Conservation (phyloP, 2,113 vertebrate species). For the Capra hircus region DNA sequence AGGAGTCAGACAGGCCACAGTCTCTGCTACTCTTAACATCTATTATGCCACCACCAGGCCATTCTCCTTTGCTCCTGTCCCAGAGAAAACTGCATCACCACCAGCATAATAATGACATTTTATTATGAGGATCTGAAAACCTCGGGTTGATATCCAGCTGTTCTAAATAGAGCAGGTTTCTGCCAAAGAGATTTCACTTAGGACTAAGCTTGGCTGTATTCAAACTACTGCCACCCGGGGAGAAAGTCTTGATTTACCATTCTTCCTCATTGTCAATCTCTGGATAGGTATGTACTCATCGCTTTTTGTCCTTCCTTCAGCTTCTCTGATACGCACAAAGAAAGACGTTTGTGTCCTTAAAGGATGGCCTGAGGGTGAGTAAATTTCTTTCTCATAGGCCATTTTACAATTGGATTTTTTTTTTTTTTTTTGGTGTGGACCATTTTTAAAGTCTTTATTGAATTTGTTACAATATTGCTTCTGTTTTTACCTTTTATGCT, state of each 20-base stretch:
- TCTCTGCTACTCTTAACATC: neutral
- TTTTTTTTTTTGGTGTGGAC: neutral
- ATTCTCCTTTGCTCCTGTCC: neutral
- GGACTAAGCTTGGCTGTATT: neutral
- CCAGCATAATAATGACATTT: conserved; percentile 11
- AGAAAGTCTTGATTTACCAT: conserved; percentile 20
- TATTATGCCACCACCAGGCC: neutral
- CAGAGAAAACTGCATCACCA: neutral
- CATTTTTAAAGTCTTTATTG: neutral
- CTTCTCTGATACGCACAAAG: neutral
- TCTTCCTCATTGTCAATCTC: neutral
- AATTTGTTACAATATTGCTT: neutral
- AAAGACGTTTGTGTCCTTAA: neutral
- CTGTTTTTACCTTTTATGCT: neutral
- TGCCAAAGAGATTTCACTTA: conserved; percentile 40
- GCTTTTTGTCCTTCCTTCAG: neutral
- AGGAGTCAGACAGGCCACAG: neutral
- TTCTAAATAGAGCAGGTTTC: conserved; percentile 37
- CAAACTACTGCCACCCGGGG: neutral
- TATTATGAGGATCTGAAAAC: conserved; percentile 2
- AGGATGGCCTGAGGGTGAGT: neutral
- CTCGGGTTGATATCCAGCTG: conserved; percentile 5
- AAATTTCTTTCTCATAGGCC: neutral
- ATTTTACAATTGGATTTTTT: neutral
- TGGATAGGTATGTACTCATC: neutral